These are phyloP conservation scores for Marmota monax DNA, from an alignment of 2,113 vertebrate species.

Conservation along the genomic window DNA sequence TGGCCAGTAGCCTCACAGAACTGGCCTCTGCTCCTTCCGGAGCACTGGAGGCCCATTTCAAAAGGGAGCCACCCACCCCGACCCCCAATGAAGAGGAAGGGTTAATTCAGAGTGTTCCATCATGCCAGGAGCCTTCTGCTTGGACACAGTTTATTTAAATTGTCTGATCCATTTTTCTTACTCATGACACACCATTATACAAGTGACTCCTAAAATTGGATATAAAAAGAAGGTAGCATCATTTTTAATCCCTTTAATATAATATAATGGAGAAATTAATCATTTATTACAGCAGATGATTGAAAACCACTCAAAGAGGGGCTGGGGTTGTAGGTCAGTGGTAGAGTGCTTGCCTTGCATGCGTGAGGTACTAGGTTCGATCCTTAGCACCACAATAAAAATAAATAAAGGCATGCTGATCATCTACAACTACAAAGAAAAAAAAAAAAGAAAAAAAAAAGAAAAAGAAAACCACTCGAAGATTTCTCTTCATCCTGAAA, in stretches of 20 bases:
- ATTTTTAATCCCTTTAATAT: conserved; percentile 63
- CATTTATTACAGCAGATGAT: conserved; percentile 38
- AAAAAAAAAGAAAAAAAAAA: no score
- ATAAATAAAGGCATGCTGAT: no score
- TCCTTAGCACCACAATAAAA: no score
- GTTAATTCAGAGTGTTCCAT: background rate
- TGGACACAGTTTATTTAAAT: background rate
- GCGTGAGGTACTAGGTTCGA: no score
- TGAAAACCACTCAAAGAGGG: conserved; percentile 57
- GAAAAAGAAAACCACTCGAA: background rate
- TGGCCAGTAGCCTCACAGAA: background rate
- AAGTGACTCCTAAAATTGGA: conserved; percentile 52
- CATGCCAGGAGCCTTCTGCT: background rate
- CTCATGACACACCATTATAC: background rate
- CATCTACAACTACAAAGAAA: no score
- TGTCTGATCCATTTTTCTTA: conserved; percentile 27
- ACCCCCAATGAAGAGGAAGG: background rate
- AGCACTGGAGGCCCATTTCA: background rate
- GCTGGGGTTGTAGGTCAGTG: no score
- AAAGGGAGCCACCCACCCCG: background rate
- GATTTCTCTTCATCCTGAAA: conserved; percentile 25
- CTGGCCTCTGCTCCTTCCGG: background rate
- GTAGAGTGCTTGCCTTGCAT: no score
- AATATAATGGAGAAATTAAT: conserved; percentile 60
- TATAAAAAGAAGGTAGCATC: conserved; percentile 6